Evolutionary conservation across 2,797 vertebrate genomes (phyloP).

Genomic region (Propithecus perrieri): DNA sequence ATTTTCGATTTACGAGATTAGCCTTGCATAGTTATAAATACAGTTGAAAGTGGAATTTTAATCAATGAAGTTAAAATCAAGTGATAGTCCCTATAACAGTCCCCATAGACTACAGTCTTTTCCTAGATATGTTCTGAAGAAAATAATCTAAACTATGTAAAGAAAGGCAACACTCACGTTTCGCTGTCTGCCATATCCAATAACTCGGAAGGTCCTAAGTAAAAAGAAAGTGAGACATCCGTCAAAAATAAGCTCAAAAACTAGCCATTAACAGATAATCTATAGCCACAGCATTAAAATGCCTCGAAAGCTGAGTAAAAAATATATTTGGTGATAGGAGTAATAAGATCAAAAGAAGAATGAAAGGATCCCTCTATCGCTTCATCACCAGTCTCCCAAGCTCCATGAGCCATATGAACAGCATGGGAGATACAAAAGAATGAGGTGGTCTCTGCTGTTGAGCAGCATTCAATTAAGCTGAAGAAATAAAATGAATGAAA

Average conservation of each 20-base stretch:
- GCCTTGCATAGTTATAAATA: not conserved
- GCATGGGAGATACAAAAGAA: not conserved
- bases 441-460: not conserved
- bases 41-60: not conserved
- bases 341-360: not conserved
- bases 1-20: not conserved
- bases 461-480: not conserved
- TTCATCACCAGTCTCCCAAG: not conserved
- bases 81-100: not conserved
- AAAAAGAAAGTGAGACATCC: slow-evolving; percentile 54
- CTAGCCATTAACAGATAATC: not conserved
- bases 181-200: slow-evolving; percentile 95
- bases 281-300: not conserved
- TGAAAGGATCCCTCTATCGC: not conserved
- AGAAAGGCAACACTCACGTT: slow-evolving; percentile 87
- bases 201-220: slow-evolving; percentile 93
- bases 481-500: not conserved
- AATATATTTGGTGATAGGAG: not conserved
- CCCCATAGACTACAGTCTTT: not conserved
- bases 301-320: not conserved
- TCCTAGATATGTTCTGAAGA: not conserved
- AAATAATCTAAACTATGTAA: not conserved
- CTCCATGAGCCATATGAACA: not conserved
- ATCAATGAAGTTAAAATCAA: not conserved
- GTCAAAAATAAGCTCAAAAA: slow-evolving; percentile 33